These are phyloP conservation scores for Balanococcus diminutus DNA, from an alignment of 2,888 invertebrate species.

Conservation along the genomic window DNA sequence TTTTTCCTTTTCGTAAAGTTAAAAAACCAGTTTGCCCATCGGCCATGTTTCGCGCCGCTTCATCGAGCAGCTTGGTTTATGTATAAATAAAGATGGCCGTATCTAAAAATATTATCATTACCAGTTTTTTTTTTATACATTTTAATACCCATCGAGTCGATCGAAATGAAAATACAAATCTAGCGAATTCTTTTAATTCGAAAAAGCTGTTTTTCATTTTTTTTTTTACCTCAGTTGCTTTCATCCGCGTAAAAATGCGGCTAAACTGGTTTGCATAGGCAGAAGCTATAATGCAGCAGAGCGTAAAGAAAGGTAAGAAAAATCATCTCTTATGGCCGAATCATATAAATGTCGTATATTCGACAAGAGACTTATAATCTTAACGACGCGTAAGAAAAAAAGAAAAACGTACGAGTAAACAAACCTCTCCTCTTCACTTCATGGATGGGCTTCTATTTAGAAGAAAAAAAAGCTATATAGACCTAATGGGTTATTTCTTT, in stretches of 20 bases:
- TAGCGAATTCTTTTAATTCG: slow-evolving; percentile 13
- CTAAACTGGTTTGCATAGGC: slow-evolving; percentile 4
- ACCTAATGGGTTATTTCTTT: background rate
- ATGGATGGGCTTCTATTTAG: background rate
- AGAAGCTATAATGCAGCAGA: background rate
- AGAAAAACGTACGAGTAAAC: background rate
- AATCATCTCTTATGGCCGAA: slow-evolving; percentile 9
- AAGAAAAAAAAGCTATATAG: background rate
- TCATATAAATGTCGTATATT: slow-evolving; percentile 31
- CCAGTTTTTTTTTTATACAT: slow-evolving; percentile 26
- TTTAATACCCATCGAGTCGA: background rate
- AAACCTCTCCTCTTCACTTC: background rate
- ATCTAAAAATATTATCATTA: slow-evolving; percentile 25
- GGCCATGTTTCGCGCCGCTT: slow-evolving; percentile 6
- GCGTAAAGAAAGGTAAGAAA: slow-evolving; percentile 1
- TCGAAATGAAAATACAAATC: slow-evolving; percentile 23
- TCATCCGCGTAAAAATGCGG: background rate
- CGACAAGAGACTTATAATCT: slow-evolving; percentile 23
- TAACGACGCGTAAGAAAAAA: slow-evolving; percentile 5
- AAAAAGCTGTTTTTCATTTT: slow-evolving; percentile 31
- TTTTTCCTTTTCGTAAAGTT: background rate
- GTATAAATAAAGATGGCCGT: background rate
- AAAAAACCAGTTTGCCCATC: background rate
- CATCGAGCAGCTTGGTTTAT: background rate
- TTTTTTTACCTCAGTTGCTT: background rate